Base-by-base conservation (phyloP, 2,888 invertebrate genomes). In the Chaetogeoica ovagalla region DNA sequence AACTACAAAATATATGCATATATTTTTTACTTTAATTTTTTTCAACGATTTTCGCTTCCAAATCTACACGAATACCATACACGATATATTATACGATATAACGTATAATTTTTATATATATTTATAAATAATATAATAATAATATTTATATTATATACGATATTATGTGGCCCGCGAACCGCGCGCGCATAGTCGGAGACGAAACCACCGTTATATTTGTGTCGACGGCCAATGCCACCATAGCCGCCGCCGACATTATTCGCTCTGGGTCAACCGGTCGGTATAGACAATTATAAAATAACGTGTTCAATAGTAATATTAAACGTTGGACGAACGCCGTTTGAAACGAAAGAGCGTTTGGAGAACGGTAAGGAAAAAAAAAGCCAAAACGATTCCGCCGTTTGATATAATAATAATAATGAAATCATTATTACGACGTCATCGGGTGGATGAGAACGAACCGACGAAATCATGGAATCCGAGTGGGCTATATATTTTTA, bases 201-300 rank as follows among this genome's bases (percentile, higher is more conserved):
- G 52, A 69, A 77, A 69, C 77, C 69, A 69, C 77, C 77, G 77
- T 77, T 77, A 77, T 62, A n/a, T 77, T 77, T 30, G 30, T 30
- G 77, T 69, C 69, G 77, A 70, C 69, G 48, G 21, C 69, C n/a
- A 8, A 1, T 30, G 30, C 30, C 30, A 30, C 30, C 30, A 30
- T 4, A 30, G 4, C 1, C 30, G 59, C 48, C 68, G 43, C 63
- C 59, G 48, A 39, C 30, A 30, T 30, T 30, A 30, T 30, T 69
- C 77, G 77, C 69, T 77, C 65, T 77, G 77, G 77, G 77, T 77
- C 77, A 77, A 77, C 60, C 62, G 59, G 69, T 57, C 65, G 37
- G 55, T 13, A 48, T 48, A 48, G 9, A 11, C 48, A 11, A n/a
- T n/a, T n/a, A 30, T 30, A 30, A 30, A 30, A 30, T 30, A 30